Evolutionary conservation across 2,888 invertebrate genomes (phyloP).

Genomic region (Nebria brevicollis): DNA sequence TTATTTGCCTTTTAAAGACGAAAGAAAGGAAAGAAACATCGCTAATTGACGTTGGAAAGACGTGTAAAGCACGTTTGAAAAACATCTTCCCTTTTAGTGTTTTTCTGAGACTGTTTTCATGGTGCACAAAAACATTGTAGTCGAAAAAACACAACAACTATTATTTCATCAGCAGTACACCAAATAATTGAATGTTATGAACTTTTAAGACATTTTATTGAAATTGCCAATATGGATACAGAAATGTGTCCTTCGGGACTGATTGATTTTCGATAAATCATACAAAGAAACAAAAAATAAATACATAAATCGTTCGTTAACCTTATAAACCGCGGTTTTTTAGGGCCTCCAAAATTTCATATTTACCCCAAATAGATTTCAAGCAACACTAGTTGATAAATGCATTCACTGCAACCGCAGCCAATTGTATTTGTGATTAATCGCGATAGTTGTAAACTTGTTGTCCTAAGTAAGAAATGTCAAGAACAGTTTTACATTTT

Average conservation of each 20-base stretch:
- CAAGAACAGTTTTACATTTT: not conserved
- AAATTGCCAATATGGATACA: not conserved
- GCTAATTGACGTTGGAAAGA: not conserved
- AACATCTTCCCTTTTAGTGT: not conserved
- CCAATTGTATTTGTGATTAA: not conserved
- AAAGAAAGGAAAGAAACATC: not conserved
- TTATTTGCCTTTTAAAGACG: not conserved
- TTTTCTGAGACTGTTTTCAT: not conserved
- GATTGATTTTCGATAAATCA: slow-evolving; percentile 33
- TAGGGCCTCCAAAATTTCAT: not conserved
- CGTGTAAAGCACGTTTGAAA: not conserved
- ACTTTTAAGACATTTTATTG: too few species aligned
- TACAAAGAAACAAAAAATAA: not conserved
- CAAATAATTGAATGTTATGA: too few species aligned
- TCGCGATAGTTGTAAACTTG: not conserved
- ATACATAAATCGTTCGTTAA: not conserved
- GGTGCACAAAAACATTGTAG: not conserved
- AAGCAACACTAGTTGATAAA: not conserved
- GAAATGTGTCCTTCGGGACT: slow-evolving; percentile 6
- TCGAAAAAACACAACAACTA: not conserved
- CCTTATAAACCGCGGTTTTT: not conserved
- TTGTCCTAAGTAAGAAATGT: not conserved
- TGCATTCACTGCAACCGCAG: not conserved
- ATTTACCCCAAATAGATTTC: not conserved
- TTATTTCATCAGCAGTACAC: too few species aligned